Evolutionary conservation across 2,113 vertebrate genomes (phyloP).

Genomic region (Stercorarius parasiticus): DNA sequence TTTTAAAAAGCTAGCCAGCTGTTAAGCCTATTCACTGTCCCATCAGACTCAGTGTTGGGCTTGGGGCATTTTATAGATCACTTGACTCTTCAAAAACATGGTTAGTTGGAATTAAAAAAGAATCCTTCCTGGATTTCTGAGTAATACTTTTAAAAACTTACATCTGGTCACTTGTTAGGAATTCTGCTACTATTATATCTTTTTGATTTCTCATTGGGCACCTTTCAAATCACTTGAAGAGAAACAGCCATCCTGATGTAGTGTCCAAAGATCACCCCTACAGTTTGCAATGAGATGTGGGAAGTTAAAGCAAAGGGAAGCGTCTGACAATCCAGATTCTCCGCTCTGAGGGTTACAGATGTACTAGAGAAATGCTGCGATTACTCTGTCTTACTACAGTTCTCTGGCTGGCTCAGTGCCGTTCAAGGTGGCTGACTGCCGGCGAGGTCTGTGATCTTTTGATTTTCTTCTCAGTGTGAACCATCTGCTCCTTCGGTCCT

Average conservation of each 20-base stretch:
- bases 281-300: neutral
- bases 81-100: neutral
- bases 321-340: neutral
- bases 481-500: neutral
- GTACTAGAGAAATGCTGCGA: neutral
- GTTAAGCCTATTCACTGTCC: neutral
- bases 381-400: neutral
- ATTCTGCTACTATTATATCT: neutral
- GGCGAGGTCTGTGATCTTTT: constrained; percentile 18
- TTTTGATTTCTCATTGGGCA: neutral
- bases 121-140: neutral
- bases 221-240: neutral
- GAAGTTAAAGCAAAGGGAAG: neutral
- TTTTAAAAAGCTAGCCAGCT: neutral
- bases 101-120: neutral
- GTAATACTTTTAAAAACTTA: neutral
- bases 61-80: neutral
- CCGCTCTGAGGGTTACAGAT: neutral
- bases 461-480: constrained; percentile 18
- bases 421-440: neutral
- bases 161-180: neutral
- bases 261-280: neutral
- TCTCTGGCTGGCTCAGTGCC: neutral
- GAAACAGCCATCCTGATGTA: neutral
- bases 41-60: neutral